Evolutionary conservation across 2,888 invertebrate genomes (phyloP), one percentile per base, ranked within the genome.

Genomic region (Erpobdella octoculata): DNA sequence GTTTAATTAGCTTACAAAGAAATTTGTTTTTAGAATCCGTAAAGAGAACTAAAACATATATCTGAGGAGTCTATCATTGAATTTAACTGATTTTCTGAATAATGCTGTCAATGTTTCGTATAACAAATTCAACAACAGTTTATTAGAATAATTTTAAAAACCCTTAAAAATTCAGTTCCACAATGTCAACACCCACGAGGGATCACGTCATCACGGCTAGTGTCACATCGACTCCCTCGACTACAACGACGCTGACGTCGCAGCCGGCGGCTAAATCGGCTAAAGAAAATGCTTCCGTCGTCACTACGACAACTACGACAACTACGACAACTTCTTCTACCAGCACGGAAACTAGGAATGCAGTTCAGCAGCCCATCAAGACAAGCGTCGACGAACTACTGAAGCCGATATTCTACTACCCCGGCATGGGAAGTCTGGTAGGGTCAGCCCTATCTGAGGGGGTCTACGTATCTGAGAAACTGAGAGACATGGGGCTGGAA

Each of bases 381-480:
- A 25, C 53, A 9, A 53, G 53, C 21, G 28, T 53, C 21, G 62
- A 62, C 1, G 35, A 33, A 62, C 62, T 62, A 28, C 5, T 33
- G 5, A 8, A 62, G 62, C 31, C 31, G 8, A 31, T 62, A 31
- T 62, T 62, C 35, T 62, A 62, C 62, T 62, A 28, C n/a, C 62
- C 62, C 35, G 62, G 62, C 33, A 62, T 62, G 62, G 33, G 62
- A 5, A n/a, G 62, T 18, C 9, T 62, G 62, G 33, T 62, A n/a
- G 62, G 62, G n/a, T 62, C 62, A 33, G 62, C 62, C 35, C 35
- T 62, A 2, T 31, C 62, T n/a, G 62, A 62, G 18, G 62, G 62
- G 18, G 62, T 62, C 4, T 62, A 33, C 35, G 62, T 62, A 1
- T 28, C n/a, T 6, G 62, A 62, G 9, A 62, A 33, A 35, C 33